Base-by-base conservation (phyloP, 1,140 invertebrate genomes). In the Drosophila orosa region DNA sequence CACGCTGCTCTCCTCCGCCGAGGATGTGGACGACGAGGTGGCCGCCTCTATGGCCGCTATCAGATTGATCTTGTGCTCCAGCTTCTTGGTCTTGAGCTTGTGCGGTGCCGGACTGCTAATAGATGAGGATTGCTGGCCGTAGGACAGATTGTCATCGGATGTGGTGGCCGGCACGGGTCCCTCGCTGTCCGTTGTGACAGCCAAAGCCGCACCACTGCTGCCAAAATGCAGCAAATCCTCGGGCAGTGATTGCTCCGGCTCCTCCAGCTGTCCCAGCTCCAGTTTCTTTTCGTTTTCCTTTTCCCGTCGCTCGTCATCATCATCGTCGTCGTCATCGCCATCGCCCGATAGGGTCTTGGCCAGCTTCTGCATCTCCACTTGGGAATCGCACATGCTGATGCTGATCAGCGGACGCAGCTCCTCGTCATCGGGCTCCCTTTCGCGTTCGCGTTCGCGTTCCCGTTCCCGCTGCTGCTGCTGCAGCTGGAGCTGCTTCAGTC, bases 11-110 rank as follows among this genome's bases (percentile, higher is more conserved):
- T 89, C 85, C 75, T 91, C 90, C 4, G 90, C 86, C 12, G 90
- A 91, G 12, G 86, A 89, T 2, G 90, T 90, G 35, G 90, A 91
- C 17, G 90, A 91, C 5, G 90, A 91, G 3, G 89, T 91, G 48
- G 90, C 90, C 40, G 90, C 90, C 76, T 91, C 90, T 10, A 91
- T 91, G 42, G 90, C 90, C 12, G 87, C 90, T 15, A 91, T 90
- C 33, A 91, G 66, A 74, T 91, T 91, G 27, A 91, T 91, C 72
- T 91, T 91, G 55, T 91, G 90, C 67, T 91, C 90, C 29, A 91
- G 44, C 59, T 91, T 91, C 39, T 91, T 91, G 17, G 90, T 91
- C 65, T 91, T 91, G 7, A 90, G 61, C 61, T 91, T 91, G 58
- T 83, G 79, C 59, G 68, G 73, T 1, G 66, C 54, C 7, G 35